A percentile compares a stretch with the other conserved stretches of the same genome.
Conservation (phyloP, 1,140 invertebrate species). For the Drosophila nikananu region DNA sequence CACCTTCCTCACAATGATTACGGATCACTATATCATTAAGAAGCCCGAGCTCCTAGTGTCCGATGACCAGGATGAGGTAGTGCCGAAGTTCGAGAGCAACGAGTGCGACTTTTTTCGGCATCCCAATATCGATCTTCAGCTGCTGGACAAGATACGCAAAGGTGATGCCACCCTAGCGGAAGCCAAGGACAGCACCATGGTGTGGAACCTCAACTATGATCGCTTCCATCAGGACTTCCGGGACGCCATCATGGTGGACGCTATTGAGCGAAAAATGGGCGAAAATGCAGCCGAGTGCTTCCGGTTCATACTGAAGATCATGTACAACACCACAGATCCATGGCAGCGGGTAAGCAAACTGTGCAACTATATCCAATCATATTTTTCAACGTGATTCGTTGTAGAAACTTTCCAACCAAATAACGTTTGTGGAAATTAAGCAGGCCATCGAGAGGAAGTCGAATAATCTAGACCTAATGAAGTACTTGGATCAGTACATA, state of each 20-base stretch:
- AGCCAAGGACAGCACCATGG: slow-evolving; percentile 85
- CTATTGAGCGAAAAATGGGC: slow-evolving; percentile 91
- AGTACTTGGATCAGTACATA: slow-evolving; percentile 93
- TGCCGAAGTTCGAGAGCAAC: slow-evolving; percentile 71
- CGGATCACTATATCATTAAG: slow-evolving; percentile 80
- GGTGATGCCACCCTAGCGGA: slow-evolving; percentile 46
- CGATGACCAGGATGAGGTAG: slow-evolving; percentile 55
- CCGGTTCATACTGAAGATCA: slow-evolving; percentile 88
- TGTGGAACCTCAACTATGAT: slow-evolving; percentile 93
- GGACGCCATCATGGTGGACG: slow-evolving; percentile 91
- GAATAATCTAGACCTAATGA: slow-evolving; percentile 87
- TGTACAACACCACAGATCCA: slow-evolving; percentile 91
- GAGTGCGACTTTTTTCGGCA: slow-evolving; percentile 82
- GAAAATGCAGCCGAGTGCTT: slow-evolving; percentile 88
- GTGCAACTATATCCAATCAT: neutral
- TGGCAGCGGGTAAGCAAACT: slow-evolving; percentile 86
- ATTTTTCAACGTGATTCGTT: neutral
- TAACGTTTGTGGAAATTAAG: slow-evolving; percentile 91
- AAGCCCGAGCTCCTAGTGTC: slow-evolving; percentile 51
- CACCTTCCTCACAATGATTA: slow-evolving; percentile 72
- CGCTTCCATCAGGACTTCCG: slow-evolving; percentile 93
- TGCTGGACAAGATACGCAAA: slow-evolving; percentile 65
- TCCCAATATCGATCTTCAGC: slow-evolving; percentile 86
- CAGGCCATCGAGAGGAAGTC: slow-evolving; percentile 86
- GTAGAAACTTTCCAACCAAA: slow-evolving; percentile 89